These are phyloP conservation scores for Scaptomyza caliginosa DNA, from an alignment of 2,888 invertebrate genomes.

Conservation along the genomic window DNA sequence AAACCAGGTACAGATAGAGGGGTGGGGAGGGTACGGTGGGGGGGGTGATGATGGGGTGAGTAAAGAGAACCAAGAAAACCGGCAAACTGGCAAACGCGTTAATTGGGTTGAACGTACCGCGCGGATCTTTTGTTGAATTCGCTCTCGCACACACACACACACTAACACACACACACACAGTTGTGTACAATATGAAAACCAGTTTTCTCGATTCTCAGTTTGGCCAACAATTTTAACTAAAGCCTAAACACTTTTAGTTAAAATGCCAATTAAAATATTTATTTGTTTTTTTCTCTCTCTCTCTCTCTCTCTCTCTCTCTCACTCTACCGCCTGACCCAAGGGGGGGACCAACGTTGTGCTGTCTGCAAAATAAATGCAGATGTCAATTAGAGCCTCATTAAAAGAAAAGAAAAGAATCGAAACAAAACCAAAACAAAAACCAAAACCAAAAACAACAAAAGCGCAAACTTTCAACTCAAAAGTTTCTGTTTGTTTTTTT, in stretches of 20 bases:
- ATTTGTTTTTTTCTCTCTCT: constrained; percentile 5
- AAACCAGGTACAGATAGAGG: background rate
- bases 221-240: constrained; percentile 81
- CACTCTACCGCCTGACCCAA: no score
- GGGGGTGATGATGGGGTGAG: background rate
- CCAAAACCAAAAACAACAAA: constrained; percentile 69
- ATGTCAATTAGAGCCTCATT: constrained; percentile 84
- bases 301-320: no score
- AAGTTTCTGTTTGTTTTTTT: no score
- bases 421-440: no score
- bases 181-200: constrained; percentile 41
- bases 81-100: constrained; percentile 65
- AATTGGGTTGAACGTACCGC: constrained; percentile 82
- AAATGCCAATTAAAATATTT: constrained; percentile 83
- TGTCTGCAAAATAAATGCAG: constrained; percentile 80
- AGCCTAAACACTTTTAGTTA: constrained; percentile 84
- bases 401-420: no score
- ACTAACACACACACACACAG: background rate
- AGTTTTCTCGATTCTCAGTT: constrained; percentile 29
- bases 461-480: constrained; percentile 71
- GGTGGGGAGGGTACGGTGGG: background rate
- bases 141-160: constrained; percentile 14
- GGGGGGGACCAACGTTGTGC: no score
- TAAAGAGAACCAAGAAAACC: background rate
- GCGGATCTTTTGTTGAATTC: constrained; percentile 56